phyloP scores from a whole-genome alignment of 2,888 invertebrate genomes.

The Acanthosoma haemorrhoidale region DNA sequence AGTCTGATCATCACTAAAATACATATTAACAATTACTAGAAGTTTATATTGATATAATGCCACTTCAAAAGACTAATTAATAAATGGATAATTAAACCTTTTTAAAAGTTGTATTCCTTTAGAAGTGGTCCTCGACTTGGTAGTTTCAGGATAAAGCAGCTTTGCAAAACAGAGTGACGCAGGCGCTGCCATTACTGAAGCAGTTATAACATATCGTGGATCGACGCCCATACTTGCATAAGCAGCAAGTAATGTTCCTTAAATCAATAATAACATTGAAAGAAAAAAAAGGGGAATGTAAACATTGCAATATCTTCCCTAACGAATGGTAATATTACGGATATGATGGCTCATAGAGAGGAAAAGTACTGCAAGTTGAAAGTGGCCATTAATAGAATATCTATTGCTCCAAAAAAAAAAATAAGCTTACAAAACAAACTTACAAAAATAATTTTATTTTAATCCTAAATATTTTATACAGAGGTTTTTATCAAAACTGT shows the following conservation, averaged over 20 bases:
- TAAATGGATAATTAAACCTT: conserved; percentile 45
- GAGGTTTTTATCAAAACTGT: too few relatives aligned
- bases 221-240: conserved; percentile 86
- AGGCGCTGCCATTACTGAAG: conserved; percentile 94
- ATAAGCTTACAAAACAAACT: too few relatives aligned
- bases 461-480: too few relatives aligned
- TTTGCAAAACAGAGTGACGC: conserved; percentile 87
- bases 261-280: too few relatives aligned
- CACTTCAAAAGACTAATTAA: neutral
- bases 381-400: too few relatives aligned
- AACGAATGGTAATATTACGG: too few relatives aligned
- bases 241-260: conserved; percentile 82
- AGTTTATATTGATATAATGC: neutral
- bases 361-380: too few relatives aligned
- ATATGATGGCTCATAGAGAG: too few relatives aligned
- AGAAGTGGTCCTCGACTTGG: conserved; percentile 67
- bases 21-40: neutral
- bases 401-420: too few relatives aligned
- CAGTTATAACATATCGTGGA: conserved; percentile 82
- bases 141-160: conserved; percentile 86
- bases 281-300: too few relatives aligned
- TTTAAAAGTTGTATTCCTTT: conserved; percentile 67
- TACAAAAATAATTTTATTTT: too few relatives aligned
- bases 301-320: too few relatives aligned
- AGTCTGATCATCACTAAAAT: conserved; percentile 67